Evolutionary conservation across 1,140 invertebrate species (phyloP), one percentile per base, ranked within the genome.

Genomic region (Heliconius melpomene): DNA sequence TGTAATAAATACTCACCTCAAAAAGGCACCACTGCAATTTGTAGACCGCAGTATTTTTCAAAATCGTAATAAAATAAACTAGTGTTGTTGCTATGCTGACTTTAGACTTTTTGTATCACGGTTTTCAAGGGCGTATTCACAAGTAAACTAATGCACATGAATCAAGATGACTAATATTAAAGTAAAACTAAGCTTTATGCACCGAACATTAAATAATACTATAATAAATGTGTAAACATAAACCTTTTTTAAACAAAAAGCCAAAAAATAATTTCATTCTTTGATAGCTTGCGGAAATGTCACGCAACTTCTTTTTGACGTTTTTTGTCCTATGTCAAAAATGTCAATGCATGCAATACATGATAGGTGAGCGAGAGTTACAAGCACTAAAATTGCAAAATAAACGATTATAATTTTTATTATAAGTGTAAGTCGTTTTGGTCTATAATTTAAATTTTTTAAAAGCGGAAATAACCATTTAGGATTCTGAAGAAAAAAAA

Each of bases 11-110:
- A 84, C 88, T 90, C 82, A 94, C 91, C 89, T 91, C 90, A 87
- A 87, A 89, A 90, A 91, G 86, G 89, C 88, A 93, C 91, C 83
- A 81, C 82, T 85, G 74, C 81, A 82, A 78, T 66, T 54, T 82
- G 85, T 79, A 85, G 71, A 77, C 81, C 80, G 73, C 66, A 82
- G 85, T 88, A 84, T 85, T 85, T 85, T 83, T 86, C 79, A 81
- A 89, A 90, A 89, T 88, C 88, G 79, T 82, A 87, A 83, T 84
- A 86, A 86, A 87, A 89, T 78, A 81, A 84, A 85, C 85, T 82
- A 78, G 82, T 85, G 85, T 86, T 94, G 93, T 94, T 94, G 92
- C 93, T 94, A 94, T 92, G 93, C 93, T 92, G 93, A 93, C 90
- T 92, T 90, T 88, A 90, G 88, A 89, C 86, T 91, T 90, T 92